Evolutionary conservation across 2,113 vertebrate genomes (phyloP), one percentile per base, ranked within the genome.

Genomic region (Lutjanus erythropterus): DNA sequence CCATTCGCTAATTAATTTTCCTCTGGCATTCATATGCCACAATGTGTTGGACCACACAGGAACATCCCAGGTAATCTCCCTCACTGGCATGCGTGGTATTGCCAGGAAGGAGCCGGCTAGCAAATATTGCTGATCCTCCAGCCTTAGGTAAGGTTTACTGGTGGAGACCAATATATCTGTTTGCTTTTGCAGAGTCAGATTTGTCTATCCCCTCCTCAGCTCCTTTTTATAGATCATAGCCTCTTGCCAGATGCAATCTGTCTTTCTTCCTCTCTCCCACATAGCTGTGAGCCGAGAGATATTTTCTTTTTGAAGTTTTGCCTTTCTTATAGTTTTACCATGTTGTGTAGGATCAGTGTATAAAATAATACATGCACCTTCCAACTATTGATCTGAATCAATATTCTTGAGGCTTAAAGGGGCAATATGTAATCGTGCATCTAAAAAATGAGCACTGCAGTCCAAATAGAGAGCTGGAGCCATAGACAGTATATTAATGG

Each of bases 1-100:
- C 80, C 77, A 50, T 81, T 66, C 60, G 21, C 85, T 94, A 94
- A 94, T 95, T 94, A 93, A 94, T 94, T 95, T 90, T 83, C 76
- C 67, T 71, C 59, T 44, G 77, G 83, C 86, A 80, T 86, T 91
- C 89, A 91, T 80, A 88, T 60, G 75, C 71, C 50, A 16, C 41
- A 64, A 11, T 61, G 61, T 49, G 78, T 81, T 29, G 41, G 67
- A 78, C 73, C 19, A 76, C 56, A 44, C 64, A 73, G 55, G 25
- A 81, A 75, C 47, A 78, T 65, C 79, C 76, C 72, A 82, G 58
- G 68, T 85, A 83, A 84, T 90, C 79, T 73, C 59, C 56, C 14
- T 60, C 53, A 8, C 59, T 37, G 25, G 33, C 16, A 56, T 50
- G 35, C 70, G n/a, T 15, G 31, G 31, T 31, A 68, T 23, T 58